Evolutionary conservation across 2,888 invertebrate genomes (phyloP).

Genomic region (Entomobrya proxima): DNA sequence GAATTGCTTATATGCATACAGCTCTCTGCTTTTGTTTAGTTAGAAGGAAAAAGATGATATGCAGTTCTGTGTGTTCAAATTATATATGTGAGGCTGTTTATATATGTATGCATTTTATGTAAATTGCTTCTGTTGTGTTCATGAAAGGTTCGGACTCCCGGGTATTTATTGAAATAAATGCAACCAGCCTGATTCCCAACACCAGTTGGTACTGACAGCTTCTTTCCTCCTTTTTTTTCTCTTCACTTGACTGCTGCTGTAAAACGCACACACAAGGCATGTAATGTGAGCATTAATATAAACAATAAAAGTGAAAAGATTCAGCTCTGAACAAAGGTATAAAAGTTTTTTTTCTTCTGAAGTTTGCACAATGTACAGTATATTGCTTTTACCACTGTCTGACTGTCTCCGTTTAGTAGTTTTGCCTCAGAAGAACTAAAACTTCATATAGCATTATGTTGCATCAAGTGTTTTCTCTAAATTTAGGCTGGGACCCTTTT

Average conservation of each 20-base stretch:
- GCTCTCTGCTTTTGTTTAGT: too few species aligned
- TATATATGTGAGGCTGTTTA: too few species aligned
- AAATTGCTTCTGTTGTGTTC: conserved; percentile 2
- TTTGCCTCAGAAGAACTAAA: too few species aligned
- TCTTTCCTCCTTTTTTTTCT: not conserved
- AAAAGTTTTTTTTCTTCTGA: too few species aligned
- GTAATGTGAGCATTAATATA: not conserved
- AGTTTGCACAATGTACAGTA: too few species aligned
- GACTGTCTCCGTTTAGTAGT: too few species aligned
- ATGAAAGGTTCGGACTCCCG: not conserved
- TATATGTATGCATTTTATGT: conserved; percentile 7
- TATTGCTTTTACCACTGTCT: too few species aligned
- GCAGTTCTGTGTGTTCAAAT: too few species aligned
- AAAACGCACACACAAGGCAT: not conserved
- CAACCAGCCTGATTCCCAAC: not conserved
- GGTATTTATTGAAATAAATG: conserved; percentile 14
- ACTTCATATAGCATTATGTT: not conserved
- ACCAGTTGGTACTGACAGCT: conserved; percentile 29
- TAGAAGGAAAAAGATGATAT: too few species aligned
- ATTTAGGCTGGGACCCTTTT: conserved; percentile 25
- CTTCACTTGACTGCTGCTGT: not conserved
- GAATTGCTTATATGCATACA: too few species aligned
- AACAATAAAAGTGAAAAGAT: not conserved
- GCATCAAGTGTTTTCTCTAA: conserved; percentile 45
- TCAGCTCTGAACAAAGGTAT: too few species aligned